Percentiles rank a stretch among this genome's conserved stretches.
These are phyloP conservation scores for Apis cerana DNA, from an alignment of 1,140 invertebrate species.

Conservation along the genomic window DNA sequence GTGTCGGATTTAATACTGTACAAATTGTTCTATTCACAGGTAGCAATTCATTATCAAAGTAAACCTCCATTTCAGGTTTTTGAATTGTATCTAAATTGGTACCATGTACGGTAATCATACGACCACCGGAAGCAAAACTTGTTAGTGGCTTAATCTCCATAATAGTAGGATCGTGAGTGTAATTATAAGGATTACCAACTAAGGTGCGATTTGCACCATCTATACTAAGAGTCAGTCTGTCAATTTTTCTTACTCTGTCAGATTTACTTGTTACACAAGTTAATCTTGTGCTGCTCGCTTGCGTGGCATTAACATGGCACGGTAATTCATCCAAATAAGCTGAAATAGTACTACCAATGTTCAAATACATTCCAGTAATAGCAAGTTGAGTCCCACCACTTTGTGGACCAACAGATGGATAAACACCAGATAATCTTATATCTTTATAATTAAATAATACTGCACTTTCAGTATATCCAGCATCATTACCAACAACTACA, in stretches of 20 bases:
- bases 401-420: constrained; percentile 93
- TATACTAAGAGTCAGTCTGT: constrained; percentile 88
- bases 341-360: constrained; percentile 94
- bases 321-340: constrained; percentile 94
- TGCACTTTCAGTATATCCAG: constrained; percentile 92
- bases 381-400: constrained; percentile 96
- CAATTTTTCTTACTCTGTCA: constrained; percentile 82
- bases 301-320: constrained; percentile 93
- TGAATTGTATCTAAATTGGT: constrained; percentile 95
- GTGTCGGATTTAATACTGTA: constrained; percentile 91
- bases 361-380: constrained; percentile 94
- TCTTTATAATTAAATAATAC: constrained; percentile 95
- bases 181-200: constrained; percentile 89
- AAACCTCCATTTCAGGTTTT: constrained; percentile 93
- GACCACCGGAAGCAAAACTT: constrained; percentile 95
- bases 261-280: constrained; percentile 92
- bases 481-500: constrained; percentile 94
- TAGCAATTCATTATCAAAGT: constrained; percentile 85
- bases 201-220: constrained; percentile 91
- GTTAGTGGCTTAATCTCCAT: constrained; percentile 94
- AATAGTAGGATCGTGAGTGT: constrained; percentile 95
- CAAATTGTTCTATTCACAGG: constrained; percentile 92
- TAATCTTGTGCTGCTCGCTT: constrained; percentile 93
- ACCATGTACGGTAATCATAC: constrained; percentile 95
- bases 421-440: constrained; percentile 89